These are phyloP conservation scores for Telmatherina bonti DNA, from an alignment of 2,797 vertebrate species.

Conservation along the genomic window DNA sequence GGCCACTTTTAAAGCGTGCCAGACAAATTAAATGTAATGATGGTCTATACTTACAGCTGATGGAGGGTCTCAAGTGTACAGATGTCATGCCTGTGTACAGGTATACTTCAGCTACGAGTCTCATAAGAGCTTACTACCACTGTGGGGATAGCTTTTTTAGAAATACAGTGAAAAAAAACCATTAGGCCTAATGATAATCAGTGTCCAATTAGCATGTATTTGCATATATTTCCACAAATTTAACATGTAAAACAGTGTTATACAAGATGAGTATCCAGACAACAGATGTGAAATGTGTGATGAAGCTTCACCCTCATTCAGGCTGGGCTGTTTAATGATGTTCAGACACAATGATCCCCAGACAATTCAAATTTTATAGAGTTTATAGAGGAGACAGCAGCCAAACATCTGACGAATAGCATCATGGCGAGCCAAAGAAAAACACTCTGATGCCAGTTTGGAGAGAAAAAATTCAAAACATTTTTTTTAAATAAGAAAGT, in stretches of 20 bases:
- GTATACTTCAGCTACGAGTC: constrained; percentile 10
- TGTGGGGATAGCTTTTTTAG: constrained; percentile 37
- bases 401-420: neutral
- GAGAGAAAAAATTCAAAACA: neutral
- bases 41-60: neutral
- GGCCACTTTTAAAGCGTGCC: constrained; percentile 2
- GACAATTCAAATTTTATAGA: neutral
- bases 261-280: constrained; percentile 30
- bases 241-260: constrained; percentile 10
- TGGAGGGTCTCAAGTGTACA: neutral
- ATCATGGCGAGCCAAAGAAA: neutral
- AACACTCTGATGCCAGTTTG: neutral
- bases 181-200: constrained; percentile 52
- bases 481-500: neutral
- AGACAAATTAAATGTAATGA: neutral
- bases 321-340: constrained; percentile 7
- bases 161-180: constrained; percentile 26
- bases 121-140: constrained; percentile 34
- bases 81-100: constrained; percentile 26
- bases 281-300: constrained; percentile 51
- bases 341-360: neutral
- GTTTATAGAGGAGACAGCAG: neutral
- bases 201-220: constrained; percentile 69
- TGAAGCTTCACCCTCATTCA: constrained; percentile 4
- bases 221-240: constrained; percentile 55